Percentiles rank a stretch among this genome's conserved stretches.
Evolutionary conservation across 2,113 vertebrate genomes (phyloP).

Genomic region (Ariopsis seemanni): DNA sequence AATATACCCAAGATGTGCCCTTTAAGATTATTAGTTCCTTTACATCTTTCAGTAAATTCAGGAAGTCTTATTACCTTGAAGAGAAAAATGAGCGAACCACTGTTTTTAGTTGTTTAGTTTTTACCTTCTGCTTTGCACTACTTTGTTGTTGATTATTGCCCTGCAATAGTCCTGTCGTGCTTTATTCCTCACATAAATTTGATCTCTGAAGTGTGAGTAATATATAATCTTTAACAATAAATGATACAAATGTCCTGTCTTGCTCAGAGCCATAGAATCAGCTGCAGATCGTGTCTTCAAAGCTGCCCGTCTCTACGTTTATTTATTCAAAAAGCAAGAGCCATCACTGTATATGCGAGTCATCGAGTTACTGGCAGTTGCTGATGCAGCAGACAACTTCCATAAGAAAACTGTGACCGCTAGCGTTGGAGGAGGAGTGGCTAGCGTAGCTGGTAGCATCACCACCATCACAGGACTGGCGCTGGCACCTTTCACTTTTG

Average conservation of each 20-base stretch:
- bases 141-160: background rate
- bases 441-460: constrained; percentile 72
- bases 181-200: background rate
- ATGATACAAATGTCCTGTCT: background rate
- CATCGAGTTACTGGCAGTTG: constrained; percentile 64
- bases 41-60: background rate
- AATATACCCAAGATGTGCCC: too few relatives aligned
- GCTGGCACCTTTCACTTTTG: constrained; percentile 75
- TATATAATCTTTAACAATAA: background rate
- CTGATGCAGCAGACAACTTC: constrained; percentile 70
- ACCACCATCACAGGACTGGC: constrained; percentile 76
- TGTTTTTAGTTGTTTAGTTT: background rate
- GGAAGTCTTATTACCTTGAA: background rate
- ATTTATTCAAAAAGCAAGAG: constrained; percentile 65
- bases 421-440: constrained; percentile 69
- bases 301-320: constrained; percentile 70
- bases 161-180: background rate
- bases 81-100: background rate
- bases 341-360: constrained; percentile 64
- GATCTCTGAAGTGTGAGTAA: background rate
- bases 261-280: constrained; percentile 66
- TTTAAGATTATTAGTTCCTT: too few relatives aligned
- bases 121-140: background rate
- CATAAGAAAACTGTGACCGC: constrained; percentile 73
- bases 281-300: constrained; percentile 74